Conservation (phyloP, 2,797 vertebrate genomes). For the Parauchenoglanis ngamensis region DNA sequence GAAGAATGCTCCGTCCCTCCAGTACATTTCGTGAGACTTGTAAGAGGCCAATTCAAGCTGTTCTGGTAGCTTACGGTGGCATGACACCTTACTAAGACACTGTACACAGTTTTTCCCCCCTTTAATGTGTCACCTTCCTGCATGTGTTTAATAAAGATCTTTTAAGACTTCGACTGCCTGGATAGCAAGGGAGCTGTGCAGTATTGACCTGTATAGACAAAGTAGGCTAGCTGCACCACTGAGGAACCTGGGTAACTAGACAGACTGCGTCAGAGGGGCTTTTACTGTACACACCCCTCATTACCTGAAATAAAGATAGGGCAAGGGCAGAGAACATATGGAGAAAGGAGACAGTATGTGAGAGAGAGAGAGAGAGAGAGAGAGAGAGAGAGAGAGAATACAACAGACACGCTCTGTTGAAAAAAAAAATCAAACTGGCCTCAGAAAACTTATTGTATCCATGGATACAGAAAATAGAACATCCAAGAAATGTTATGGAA, state of each 20-base stretch:
- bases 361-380: slow-evolving; percentile 16
- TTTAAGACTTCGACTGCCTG: slow-evolving; percentile 24
- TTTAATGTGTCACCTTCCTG: background rate
- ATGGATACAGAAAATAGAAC: slow-evolving; percentile 49
- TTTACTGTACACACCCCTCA: slow-evolving; percentile 47
- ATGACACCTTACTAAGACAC: background rate
- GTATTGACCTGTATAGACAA: slow-evolving; percentile 60
- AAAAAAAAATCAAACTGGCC: slow-evolving; percentile 25
- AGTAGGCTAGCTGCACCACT: slow-evolving; percentile 55
- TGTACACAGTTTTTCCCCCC: background rate
- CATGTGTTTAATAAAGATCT: slow-evolving; percentile 32
- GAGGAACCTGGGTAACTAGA: slow-evolving; percentile 52
- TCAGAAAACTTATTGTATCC: slow-evolving; percentile 44
- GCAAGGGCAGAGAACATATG: slow-evolving; percentile 38
- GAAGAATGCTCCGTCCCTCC: background rate
- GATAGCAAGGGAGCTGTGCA: slow-evolving; percentile 32
- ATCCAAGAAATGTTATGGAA: slow-evolving; percentile 28
- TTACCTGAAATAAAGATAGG: slow-evolving; percentile 53
- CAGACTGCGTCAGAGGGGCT: slow-evolving; percentile 56
- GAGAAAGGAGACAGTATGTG: background rate
- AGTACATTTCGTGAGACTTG: background rate
- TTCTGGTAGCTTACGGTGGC: background rate
- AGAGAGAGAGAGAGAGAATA: background rate
- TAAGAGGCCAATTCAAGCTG: background rate
- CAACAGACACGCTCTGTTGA: background rate